A percentile compares a stretch with the other conserved stretches of the same genome.
Evolutionary conservation across 1,140 invertebrate genomes (phyloP).

Genomic region (Araneus ventricosus): DNA sequence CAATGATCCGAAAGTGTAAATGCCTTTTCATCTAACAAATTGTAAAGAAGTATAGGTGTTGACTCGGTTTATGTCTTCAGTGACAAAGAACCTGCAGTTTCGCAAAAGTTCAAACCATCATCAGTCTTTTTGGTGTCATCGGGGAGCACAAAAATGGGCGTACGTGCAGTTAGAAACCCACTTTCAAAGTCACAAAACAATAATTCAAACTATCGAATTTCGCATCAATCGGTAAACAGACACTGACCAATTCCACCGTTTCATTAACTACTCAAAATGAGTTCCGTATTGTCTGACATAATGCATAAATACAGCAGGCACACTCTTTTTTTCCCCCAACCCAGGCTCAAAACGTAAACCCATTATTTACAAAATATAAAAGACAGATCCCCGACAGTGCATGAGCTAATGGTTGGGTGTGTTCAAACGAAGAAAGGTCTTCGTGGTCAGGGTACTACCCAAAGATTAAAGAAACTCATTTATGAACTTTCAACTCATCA

Average conservation of each 20-base stretch:
- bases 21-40: not conserved
- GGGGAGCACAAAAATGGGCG: not conserved
- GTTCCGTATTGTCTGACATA: conserved; percentile 52
- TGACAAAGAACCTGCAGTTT: conserved; percentile 16
- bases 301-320: conserved; percentile 18
- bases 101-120: conserved; percentile 10
- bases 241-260: conserved; percentile 52
- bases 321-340: conserved; percentile 8
- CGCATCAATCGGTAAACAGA: conserved; percentile 54
- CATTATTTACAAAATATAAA: conserved; percentile 66
- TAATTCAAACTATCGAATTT: conserved; percentile 25
- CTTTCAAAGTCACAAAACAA: not conserved
- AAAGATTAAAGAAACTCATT: conserved; percentile 44
- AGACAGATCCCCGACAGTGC: conserved; percentile 48
- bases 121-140: conserved; percentile 21
- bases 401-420: conserved; percentile 66
- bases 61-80: not conserved
- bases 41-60: conserved; percentile 7
- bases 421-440: conserved; percentile 57
- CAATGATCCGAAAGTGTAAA: not conserved
- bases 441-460: conserved; percentile 59
- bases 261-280: conserved; percentile 62
- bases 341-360: conserved; percentile 34
- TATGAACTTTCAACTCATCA: conserved; percentile 52
- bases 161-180: conserved; percentile 18